phyloP scores from a whole-genome alignment of 2,888 invertebrate genomes.

The Girardia tigrina region DNA sequence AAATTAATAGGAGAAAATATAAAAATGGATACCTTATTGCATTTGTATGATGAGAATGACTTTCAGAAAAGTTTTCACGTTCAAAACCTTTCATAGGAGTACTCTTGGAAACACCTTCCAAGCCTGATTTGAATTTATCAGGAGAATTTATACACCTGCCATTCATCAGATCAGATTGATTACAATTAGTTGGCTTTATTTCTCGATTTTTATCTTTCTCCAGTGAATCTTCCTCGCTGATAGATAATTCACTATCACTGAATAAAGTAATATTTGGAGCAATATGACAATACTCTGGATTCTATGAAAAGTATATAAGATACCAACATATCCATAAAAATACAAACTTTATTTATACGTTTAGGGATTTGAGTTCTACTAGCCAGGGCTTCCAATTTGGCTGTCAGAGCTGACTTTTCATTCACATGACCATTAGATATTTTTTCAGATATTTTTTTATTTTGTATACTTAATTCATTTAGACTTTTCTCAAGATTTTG shows the following conservation, averaged over 20 bases:
- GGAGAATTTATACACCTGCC: not conserved
- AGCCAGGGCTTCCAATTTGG: not conserved
- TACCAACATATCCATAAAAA: not conserved
- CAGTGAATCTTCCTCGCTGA: not conserved
- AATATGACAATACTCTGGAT: not conserved
- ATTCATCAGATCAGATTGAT: not conserved
- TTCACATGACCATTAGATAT: not conserved
- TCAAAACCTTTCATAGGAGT: not conserved
- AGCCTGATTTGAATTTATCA: not conserved
- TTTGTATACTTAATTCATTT: not conserved
- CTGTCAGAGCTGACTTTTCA: not conserved
- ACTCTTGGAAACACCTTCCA: not conserved
- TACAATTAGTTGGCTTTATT: not conserved
- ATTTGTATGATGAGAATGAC: not conserved
- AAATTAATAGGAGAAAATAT: no score
- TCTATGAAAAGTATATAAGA: not conserved
- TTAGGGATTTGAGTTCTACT: not conserved
- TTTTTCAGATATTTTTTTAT: not conserved
- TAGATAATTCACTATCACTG: not conserved
- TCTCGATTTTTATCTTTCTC: not conserved
- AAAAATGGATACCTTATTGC: no score
- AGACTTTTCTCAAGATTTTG: conserved; percentile 1
- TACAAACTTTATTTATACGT: not conserved
- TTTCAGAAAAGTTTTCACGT: not conserved
- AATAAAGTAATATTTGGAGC: not conserved